A percentile compares a stretch with the other conserved stretches of the same genome.
These are phyloP conservation scores for Aethes cnicana DNA, from an alignment of 2,888 invertebrate species.

Conservation along the genomic window DNA sequence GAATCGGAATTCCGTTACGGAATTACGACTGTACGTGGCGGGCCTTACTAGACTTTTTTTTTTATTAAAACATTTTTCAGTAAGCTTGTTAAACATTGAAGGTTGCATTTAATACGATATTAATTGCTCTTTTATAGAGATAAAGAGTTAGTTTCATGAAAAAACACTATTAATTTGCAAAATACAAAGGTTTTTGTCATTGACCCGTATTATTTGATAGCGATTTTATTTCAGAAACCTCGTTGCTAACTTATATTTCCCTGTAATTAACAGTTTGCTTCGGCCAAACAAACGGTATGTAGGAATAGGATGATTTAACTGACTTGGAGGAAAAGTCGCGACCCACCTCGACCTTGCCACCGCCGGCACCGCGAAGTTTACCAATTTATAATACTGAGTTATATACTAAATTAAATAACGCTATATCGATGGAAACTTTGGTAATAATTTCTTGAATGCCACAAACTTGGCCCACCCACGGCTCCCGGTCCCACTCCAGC, in stretches of 20 bases:
- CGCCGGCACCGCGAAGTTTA: conserved; percentile 38
- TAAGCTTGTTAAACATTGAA: too few species aligned
- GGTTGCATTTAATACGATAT: too few species aligned
- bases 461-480: conserved; percentile 44
- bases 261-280: conserved; percentile 3
- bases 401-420: conserved; percentile 47
- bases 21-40: too few species aligned
- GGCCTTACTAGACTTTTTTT: too few species aligned
- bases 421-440: conserved; percentile 54
- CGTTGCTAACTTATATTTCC: background rate
- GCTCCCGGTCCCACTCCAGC: conserved; percentile 40
- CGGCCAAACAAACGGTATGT: conserved; percentile 14
- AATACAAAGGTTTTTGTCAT: too few species aligned
- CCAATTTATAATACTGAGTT: conserved; percentile 49
- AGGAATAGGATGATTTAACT: conserved; percentile 16
- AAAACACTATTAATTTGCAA: too few species aligned
- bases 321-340: conserved; percentile 16
- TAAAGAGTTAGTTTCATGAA: too few species aligned
- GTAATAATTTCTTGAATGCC: conserved; percentile 55
- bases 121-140: too few species aligned
- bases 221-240: conserved; percentile 5
- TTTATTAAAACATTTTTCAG: too few species aligned
- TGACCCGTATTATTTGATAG: too few species aligned
- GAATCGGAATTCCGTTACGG: too few species aligned
- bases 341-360: conserved; percentile 38